phyloP scores from a whole-genome alignment of 2,797 vertebrate species.

The Chloroceryle amazona region DNA sequence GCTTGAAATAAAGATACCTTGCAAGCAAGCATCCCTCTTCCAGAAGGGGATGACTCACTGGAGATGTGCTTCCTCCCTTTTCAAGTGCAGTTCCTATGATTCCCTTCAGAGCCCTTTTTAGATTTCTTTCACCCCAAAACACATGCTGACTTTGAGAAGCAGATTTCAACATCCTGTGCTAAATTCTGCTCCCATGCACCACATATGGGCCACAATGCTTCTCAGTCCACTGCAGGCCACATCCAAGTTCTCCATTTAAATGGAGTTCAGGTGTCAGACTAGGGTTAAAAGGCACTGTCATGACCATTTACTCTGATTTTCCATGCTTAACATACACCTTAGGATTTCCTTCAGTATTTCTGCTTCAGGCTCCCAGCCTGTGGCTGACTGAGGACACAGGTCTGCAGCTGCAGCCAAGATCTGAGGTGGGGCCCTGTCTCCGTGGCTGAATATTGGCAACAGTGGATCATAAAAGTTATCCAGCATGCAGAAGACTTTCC shows the following conservation, averaged over 20 bases:
- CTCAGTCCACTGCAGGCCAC: not conserved
- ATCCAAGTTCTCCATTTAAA: not conserved
- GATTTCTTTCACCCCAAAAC: not conserved
- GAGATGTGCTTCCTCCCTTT: not conserved
- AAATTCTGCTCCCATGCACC: not conserved
- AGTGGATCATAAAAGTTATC: not conserved
- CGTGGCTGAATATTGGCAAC: not conserved
- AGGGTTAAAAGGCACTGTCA: not conserved
- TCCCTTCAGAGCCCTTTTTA: not conserved
- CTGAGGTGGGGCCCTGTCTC: not conserved
- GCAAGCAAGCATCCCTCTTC: not conserved
- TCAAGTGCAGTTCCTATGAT: not conserved
- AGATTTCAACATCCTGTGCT: not conserved
- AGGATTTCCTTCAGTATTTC: not conserved
- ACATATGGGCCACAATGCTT: accelerated
- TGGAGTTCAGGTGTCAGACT: accelerated
- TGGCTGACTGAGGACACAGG: accelerated
- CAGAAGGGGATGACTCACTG: not conserved
- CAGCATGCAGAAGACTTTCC: not conserved
- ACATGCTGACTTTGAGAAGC: not conserved
- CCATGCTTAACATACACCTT: not conserved
- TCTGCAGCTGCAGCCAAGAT: not conserved
- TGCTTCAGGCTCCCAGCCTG: not conserved
- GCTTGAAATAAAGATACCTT: not conserved
- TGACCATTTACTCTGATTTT: not conserved